These are phyloP conservation scores for Chaenogobius annularis DNA, from an alignment of 2,113 vertebrate genomes.

Conservation along the genomic window DNA sequence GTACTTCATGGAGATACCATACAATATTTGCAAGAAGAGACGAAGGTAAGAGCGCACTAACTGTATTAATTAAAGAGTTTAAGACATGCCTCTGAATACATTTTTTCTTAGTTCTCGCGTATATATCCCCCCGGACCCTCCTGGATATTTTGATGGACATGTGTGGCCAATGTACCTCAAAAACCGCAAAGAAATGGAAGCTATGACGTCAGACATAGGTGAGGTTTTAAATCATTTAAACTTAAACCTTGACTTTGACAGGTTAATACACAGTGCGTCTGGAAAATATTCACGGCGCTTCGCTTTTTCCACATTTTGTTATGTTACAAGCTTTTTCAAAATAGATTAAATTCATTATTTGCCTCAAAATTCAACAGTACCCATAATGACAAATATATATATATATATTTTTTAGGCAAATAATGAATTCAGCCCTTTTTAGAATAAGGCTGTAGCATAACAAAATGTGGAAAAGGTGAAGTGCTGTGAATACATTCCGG, in stretches of 20 bases:
- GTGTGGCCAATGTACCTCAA: slow-evolving; percentile 97
- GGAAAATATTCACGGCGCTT: too few relatives aligned
- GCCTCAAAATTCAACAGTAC: too few relatives aligned
- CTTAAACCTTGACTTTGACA: not conserved
- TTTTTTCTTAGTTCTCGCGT: slow-evolving; percentile 78
- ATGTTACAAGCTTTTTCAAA: too few relatives aligned
- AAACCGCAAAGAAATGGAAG: slow-evolving; percentile 82
- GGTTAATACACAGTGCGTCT: not conserved
- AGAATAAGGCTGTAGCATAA: too few relatives aligned
- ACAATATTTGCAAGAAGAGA: slow-evolving; percentile 88
- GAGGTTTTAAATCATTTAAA: slow-evolving; percentile 11
- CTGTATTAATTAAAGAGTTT: not conserved
- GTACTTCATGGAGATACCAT: slow-evolving; percentile 90
- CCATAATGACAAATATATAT: too few relatives aligned
- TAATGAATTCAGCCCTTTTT: too few relatives aligned
- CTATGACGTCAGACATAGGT: slow-evolving; percentile 76
- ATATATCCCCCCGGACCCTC: slow-evolving; percentile 88
- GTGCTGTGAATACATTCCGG: too few relatives aligned
- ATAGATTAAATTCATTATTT: too few relatives aligned
- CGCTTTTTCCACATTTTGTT: too few relatives aligned
- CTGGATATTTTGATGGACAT: slow-evolving; percentile 87
- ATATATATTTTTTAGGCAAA: too few relatives aligned
- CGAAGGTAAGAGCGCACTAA: slow-evolving; percentile 77
- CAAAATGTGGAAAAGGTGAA: too few relatives aligned
- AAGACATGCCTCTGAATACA: not conserved